Evolutionary conservation across 2,797 vertebrate genomes (phyloP).

Genomic region (Esox lucius): DNA sequence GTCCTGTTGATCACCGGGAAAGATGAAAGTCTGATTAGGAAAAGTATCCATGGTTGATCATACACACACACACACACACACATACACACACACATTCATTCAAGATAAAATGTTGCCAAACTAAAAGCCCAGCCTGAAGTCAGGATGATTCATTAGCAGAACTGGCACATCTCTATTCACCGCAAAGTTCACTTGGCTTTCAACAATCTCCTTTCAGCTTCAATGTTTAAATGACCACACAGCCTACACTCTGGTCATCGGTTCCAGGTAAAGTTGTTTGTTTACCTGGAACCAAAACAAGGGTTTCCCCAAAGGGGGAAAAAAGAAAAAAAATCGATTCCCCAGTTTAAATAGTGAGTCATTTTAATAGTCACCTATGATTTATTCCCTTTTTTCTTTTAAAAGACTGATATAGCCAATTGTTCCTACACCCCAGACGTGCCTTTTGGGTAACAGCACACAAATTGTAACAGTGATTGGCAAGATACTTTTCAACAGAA

Average conservation of each 20-base stretch:
- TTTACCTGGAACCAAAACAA: too few relatives aligned
- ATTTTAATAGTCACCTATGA: not conserved
- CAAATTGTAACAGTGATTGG: not conserved
- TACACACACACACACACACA: conserved; percentile 1
- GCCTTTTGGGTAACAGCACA: not conserved
- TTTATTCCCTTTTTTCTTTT: not conserved
- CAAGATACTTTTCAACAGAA: not conserved
- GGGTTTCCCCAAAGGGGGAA: too few relatives aligned
- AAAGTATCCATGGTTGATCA: conserved; percentile 20
- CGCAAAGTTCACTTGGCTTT: not conserved
- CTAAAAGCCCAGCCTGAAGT: conserved; percentile 39
- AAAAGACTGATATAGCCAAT: not conserved
- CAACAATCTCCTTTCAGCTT: not conserved
- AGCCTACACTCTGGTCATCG: not conserved
- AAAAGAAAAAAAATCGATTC: too few relatives aligned
- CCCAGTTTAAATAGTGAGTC: not conserved
- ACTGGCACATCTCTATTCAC: not conserved
- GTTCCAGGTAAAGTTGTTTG: too few relatives aligned
- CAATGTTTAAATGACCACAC: not conserved
- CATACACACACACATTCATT: not conserved
- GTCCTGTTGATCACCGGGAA: conserved; percentile 39
- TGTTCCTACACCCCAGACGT: not conserved
- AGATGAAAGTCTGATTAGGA: conserved; percentile 42
- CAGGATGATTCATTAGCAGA: conserved; percentile 44
- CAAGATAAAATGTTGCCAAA: not conserved